A percentile compares a stretch with the other conserved stretches of the same genome.
Evolutionary conservation across 2,888 invertebrate species (phyloP).

Genomic region (Trichogramma dendrolimi): DNA sequence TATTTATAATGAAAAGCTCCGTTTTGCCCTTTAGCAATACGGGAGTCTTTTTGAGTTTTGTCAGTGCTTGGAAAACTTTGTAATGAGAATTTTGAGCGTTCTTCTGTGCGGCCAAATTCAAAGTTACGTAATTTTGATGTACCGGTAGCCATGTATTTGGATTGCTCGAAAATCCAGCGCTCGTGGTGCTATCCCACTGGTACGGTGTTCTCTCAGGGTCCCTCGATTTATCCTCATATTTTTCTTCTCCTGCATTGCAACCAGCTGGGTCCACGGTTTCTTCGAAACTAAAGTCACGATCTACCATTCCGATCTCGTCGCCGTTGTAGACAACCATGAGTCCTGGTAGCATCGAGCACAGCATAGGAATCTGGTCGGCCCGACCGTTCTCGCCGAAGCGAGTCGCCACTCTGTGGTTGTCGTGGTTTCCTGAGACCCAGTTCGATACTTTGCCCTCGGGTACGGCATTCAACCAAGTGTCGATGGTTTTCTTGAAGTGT

Average conservation of each 20-base stretch:
- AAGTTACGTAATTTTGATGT: constrained; percentile 57
- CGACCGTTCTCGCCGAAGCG: constrained; percentile 54
- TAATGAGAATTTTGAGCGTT: constrained; percentile 55
- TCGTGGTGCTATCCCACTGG: constrained; percentile 60
- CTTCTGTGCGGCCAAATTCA: constrained; percentile 60
- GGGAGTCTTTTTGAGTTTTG: constrained; percentile 52
- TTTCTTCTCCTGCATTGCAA: constrained; percentile 59
- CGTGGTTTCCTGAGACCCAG: constrained; percentile 66
- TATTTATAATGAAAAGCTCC: constrained; percentile 37
- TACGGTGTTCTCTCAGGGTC: constrained; percentile 58
- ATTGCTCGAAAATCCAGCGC: constrained; percentile 61
- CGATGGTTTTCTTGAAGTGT: constrained; percentile 55
- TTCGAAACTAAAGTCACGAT: constrained; percentile 59
- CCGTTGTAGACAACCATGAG: constrained; percentile 70
- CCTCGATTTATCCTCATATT: constrained; percentile 53
- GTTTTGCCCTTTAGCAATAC: constrained; percentile 52
- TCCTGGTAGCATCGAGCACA: constrained; percentile 70
- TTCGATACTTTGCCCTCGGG: constrained; percentile 58
- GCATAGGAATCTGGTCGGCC: constrained; percentile 58
- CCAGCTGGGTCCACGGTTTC: constrained; percentile 65
- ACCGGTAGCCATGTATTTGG: constrained; percentile 66
- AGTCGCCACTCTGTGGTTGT: constrained; percentile 50
- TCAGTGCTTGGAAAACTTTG: constrained; percentile 58
- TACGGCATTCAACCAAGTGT: constrained; percentile 59
- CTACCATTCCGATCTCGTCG: constrained; percentile 76